Evolutionary conservation across 92 coral and sea anemone species (phyloP).

Genomic region (Plumapathes pennacea): DNA sequence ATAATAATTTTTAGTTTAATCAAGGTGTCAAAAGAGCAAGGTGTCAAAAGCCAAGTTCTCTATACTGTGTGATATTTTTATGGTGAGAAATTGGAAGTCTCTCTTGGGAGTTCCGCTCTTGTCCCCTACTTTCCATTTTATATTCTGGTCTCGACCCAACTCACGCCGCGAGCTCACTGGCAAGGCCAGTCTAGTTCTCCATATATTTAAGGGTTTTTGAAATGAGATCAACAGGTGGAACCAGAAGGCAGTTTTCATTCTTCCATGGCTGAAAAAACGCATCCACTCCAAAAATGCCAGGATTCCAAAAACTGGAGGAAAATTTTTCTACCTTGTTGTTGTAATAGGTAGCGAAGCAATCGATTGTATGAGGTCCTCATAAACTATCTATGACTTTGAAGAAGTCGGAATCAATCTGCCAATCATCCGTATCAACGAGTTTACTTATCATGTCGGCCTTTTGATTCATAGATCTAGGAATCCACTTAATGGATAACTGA

Average conservation of each 20-base stretch:
- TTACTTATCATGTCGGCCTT: slow-evolving; percentile 30
- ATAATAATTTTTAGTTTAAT: no score
- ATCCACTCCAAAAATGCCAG: slow-evolving; percentile 47
- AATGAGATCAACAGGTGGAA: slow-evolving; percentile 7
- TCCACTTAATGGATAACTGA: slow-evolving; percentile 18
- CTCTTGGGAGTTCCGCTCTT: no score
- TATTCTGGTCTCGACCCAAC: no score
- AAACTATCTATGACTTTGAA: slow-evolving; percentile 20
- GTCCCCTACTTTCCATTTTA: no score
- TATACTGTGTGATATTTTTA: no score
- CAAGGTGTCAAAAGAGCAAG: no score
- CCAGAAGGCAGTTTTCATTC: slow-evolving; percentile 4
- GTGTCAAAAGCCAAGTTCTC: no score
- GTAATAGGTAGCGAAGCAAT: slow-evolving; percentile 42
- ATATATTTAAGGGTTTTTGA: background rate
- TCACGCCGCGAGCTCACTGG: no score
- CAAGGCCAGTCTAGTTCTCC: background rate
- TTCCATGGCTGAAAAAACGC: slow-evolving; percentile 29
- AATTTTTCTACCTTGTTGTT: slow-evolving; percentile 29
- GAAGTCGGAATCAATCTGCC: slow-evolving; percentile 45
- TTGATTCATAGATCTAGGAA: slow-evolving; percentile 24
- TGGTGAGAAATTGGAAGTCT: no score
- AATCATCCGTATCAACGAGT: slow-evolving; percentile 30
- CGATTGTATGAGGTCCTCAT: slow-evolving; percentile 49
- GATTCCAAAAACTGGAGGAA: slow-evolving; percentile 45